Evolutionary conservation across 2,797 vertebrate species (phyloP).

Genomic region (Ceryle rudis): DNA sequence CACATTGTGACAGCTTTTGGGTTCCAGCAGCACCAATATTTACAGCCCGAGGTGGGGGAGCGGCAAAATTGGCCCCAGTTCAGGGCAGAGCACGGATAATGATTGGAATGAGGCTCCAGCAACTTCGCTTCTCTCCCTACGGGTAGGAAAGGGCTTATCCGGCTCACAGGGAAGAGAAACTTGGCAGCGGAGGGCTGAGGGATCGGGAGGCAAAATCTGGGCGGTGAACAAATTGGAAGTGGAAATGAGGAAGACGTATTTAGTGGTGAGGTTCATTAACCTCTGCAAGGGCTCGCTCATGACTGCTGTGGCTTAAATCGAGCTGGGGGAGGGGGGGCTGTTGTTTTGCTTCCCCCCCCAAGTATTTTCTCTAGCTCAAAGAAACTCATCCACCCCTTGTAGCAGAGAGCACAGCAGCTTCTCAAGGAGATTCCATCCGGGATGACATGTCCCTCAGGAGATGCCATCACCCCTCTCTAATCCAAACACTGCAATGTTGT

Average conservation of each 20-base stretch:
- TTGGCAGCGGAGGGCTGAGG: background rate
- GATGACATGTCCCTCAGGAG: background rate
- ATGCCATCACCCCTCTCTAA: background rate
- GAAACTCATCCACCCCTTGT: background rate
- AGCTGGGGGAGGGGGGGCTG: background rate
- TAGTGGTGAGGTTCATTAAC: background rate
- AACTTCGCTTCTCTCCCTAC: background rate
- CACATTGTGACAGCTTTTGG: background rate
- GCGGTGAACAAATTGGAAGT: background rate
- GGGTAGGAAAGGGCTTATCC: background rate
- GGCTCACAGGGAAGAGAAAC: background rate
- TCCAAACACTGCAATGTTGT: fast-evolving
- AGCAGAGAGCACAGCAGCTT: background rate
- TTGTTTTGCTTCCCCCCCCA: background rate
- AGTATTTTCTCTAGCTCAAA: background rate
- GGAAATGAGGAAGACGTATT: background rate
- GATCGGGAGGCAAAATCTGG: background rate
- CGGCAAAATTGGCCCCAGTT: background rate
- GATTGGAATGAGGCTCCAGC: background rate
- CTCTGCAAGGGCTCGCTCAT: background rate
- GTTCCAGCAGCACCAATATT: background rate
- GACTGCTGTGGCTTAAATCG: background rate
- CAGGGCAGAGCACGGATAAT: background rate
- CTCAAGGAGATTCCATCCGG: background rate
- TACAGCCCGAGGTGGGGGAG: background rate